These are phyloP conservation scores for Diorhabda carinulata DNA, from an alignment of 1,140 invertebrate genomes.

Conservation along the genomic window DNA sequence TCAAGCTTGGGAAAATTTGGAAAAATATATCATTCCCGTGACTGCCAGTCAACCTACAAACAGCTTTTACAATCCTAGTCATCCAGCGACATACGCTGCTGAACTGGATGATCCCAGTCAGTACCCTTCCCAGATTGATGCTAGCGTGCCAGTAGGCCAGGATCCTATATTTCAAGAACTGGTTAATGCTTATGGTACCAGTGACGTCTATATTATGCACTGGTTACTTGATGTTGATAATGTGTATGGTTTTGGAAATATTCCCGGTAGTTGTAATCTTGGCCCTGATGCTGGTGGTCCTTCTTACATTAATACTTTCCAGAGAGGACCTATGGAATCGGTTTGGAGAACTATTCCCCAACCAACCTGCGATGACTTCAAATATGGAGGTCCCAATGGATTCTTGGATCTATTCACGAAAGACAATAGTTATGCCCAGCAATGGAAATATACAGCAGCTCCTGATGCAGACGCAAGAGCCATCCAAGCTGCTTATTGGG, in stretches of 20 bases:
- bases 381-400: constrained; percentile 27
- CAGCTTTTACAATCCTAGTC: constrained; percentile 21
- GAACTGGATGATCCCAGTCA: constrained; percentile 23
- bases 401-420: constrained; percentile 28
- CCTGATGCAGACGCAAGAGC: constrained; percentile 25
- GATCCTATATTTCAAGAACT: constrained; percentile 25
- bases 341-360: constrained; percentile 29
- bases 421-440: constrained; percentile 21
- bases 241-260: constrained; percentile 28
- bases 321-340: constrained; percentile 26
- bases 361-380: constrained; percentile 25
- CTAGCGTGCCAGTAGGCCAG: constrained; percentile 20
- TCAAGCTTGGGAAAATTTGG: constrained; percentile 19
- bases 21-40: constrained; percentile 24
- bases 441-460: constrained; percentile 27
- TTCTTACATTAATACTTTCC: constrained; percentile 26
- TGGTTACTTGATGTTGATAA: constrained; percentile 30
- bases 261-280: constrained; percentile 23
- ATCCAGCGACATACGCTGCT: constrained; percentile 21
- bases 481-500: constrained; percentile 28
- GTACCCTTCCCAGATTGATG: constrained; percentile 23
- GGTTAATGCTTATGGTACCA: constrained; percentile 22
- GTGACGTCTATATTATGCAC: constrained; percentile 24
- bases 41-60: constrained; percentile 18
- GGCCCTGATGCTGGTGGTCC: constrained; percentile 16